A percentile compares a stretch with the other conserved stretches of the same genome.
Conservation (phyloP, 2,113 vertebrate species). For the human (Homo sapiens) region DNA sequence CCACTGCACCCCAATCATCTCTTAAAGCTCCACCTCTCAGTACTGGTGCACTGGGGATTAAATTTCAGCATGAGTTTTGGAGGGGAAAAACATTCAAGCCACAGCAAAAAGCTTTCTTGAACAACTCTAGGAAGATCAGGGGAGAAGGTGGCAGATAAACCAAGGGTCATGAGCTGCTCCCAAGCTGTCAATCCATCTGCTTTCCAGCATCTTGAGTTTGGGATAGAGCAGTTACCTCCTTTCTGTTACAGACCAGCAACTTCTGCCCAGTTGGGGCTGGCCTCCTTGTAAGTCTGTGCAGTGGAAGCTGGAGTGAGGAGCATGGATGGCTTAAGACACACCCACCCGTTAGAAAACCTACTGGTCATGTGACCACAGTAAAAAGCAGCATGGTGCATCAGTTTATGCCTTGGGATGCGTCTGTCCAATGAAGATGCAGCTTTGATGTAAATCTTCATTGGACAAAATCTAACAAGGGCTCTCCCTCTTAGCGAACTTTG, state of each 20-base stretch:
- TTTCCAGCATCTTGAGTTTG: neutral
- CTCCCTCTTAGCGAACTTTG: neutral
- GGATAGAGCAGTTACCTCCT: neutral
- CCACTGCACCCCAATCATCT: neutral
- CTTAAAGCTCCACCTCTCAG: neutral
- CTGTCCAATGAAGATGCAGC: neutral
- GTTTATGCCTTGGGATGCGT: neutral
- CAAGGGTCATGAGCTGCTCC: neutral
- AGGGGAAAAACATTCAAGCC: neutral
- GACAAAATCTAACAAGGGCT: neutral
- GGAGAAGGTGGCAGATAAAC: neutral
- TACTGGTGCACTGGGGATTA: neutral
- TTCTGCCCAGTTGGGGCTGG: neutral
- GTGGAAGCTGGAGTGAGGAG: neutral
- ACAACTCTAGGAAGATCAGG: neutral
- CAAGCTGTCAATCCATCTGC: neutral
- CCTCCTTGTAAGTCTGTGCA: neutral
- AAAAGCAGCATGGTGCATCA: rapidly evolving
- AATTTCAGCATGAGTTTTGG: neutral
- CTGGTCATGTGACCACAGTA: rapidly evolving
- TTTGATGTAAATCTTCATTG: neutral
- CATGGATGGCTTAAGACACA: neutral
- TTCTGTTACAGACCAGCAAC: neutral
- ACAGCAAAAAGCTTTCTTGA: neutral
- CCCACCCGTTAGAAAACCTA: neutral